Base-by-base conservation (phyloP, 2,888 invertebrate species). In the Pseudococcus longispinus region DNA sequence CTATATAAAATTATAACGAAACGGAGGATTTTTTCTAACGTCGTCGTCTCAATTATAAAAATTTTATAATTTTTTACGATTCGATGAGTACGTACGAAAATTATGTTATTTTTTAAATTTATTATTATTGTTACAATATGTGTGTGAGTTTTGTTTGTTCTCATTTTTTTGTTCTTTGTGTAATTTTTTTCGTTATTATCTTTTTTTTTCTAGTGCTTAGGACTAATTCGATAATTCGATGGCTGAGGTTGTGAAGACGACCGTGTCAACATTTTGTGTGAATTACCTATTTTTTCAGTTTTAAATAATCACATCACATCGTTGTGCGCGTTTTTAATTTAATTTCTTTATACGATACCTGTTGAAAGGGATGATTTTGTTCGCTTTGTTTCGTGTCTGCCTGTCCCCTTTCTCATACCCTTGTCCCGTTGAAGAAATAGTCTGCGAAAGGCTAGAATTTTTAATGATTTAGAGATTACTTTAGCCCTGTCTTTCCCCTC, bases 51-150 rank as follows among this genome's bases (percentile, higher is more conserved):
- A 20, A 80, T 32, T 80, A 20, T 80, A 37, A 42, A 80, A 80
- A 80, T 37, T 80, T 74, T 74, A 29, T 37, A 37, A 37, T 74
- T 80, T 80, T 20, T 80, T 32, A 74, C 32, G 42, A 20, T 37
- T 80, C 32, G 74, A 74, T 74, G 32, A 42, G n/a, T 80, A 32
- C 80, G 5, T 77, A 32, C 13, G 29, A 32, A 32, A 80, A 37
- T 37, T 15, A 20, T 80, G 80, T 80, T 32, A 77, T 80, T 80
- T 32, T 77, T 80, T 74, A 74, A 74, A 37, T 9, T 37, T 80
- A 37, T 32, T 80, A 32, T 26, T 74, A 74, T 74, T 74, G 26
- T 74, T 51, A 51, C 44, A n/a, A n/a, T n/a, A n/a, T n/a, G 6
- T 51, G n/a, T 51, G 51, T 51, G 51, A 51, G 15, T 51, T 51